Conservation (phyloP, 2,888 invertebrate genomes). For the Oligia strigilis region DNA sequence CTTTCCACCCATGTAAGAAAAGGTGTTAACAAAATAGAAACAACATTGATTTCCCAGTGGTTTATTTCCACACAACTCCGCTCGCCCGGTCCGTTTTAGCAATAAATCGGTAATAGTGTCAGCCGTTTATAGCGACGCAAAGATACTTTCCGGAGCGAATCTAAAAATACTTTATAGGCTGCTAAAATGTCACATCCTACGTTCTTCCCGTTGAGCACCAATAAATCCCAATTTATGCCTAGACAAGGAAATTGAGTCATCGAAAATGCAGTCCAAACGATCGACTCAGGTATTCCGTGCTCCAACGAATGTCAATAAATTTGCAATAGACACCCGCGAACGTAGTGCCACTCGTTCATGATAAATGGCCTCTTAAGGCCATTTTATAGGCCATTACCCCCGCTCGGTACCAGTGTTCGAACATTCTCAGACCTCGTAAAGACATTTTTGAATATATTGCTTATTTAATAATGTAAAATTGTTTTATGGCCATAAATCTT, state of each 20-base stretch:
- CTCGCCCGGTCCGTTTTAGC: not conserved
- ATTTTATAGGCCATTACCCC: constrained; percentile 71
- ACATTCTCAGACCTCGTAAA: constrained; percentile 60
- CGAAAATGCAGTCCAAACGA: constrained; percentile 55
- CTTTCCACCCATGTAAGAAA: not conserved
- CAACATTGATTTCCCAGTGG: not conserved
- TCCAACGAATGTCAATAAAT: constrained; percentile 63
- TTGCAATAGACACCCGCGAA: constrained; percentile 56
- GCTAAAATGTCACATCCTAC: constrained; percentile 20
- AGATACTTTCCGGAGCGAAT: not conserved
- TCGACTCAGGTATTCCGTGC: constrained; percentile 44
- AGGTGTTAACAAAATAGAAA: not conserved
- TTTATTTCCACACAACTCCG: not conserved
- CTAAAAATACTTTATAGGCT: constrained; percentile 4
- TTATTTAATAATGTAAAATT: constrained; percentile 68
- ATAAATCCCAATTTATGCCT: constrained; percentile 48
- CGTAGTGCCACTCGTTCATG: constrained; percentile 61
- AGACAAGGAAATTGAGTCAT: constrained; percentile 46
- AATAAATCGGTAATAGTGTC: constrained; percentile 10
- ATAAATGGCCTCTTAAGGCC: constrained; percentile 68
- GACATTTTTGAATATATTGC: constrained; percentile 68
- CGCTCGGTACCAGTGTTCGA: constrained; percentile 56
- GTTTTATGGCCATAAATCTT: constrained; percentile 62
- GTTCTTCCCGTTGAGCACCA: constrained; percentile 7
- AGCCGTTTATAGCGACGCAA: not conserved